A percentile compares a stretch with the other conserved stretches of the same genome.
These are phyloP conservation scores for Sycophila sp. DNA, from an alignment of 1,140 invertebrate species.

Conservation along the genomic window DNA sequence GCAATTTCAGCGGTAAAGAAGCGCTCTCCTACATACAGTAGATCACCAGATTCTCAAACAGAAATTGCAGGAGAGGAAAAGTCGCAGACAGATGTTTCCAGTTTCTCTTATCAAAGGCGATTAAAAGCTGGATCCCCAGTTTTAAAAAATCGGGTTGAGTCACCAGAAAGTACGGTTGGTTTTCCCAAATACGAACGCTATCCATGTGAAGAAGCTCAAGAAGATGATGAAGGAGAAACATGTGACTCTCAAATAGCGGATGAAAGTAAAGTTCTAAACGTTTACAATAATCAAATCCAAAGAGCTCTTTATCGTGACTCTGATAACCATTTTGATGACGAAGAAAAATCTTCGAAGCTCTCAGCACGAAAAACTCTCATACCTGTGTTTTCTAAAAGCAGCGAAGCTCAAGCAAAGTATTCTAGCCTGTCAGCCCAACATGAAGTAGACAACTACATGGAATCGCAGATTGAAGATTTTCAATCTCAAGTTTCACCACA, in stretches of 20 bases:
- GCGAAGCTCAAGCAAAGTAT: conserved; percentile 54
- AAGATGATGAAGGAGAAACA: conserved; percentile 47
- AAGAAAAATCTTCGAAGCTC: conserved; percentile 36
- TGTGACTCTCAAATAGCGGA: conserved; percentile 50
- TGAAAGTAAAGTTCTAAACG: conserved; percentile 42
- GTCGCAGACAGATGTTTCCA: conserved; percentile 39
- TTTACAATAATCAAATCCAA: not conserved
- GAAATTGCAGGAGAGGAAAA: conserved; percentile 41
- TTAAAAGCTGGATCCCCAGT: conserved; percentile 38
- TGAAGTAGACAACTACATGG: conserved; percentile 49
- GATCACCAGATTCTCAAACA: conserved; percentile 57
- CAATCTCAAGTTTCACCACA: conserved; percentile 71
- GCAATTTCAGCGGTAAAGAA: conserved; percentile 36
- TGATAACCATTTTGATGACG: conserved; percentile 32
- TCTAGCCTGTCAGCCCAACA: conserved; percentile 41
- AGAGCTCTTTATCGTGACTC: not conserved
- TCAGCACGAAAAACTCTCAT: conserved; percentile 5
- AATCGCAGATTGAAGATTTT: conserved; percentile 49
- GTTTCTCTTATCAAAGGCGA: conserved; percentile 43
- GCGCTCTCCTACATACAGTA: conserved; percentile 48
- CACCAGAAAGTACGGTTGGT: conserved; percentile 56
- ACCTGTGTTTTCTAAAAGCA: conserved; percentile 44
- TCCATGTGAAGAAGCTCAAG: conserved; percentile 33
- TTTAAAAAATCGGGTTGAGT: conserved; percentile 49
- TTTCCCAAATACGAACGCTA: conserved; percentile 44